Percentiles rank a stretch among this genome's conserved stretches.
These are phyloP conservation scores for Chauna torquata DNA, from an alignment of 2,113 vertebrate species.

Conservation along the genomic window DNA sequence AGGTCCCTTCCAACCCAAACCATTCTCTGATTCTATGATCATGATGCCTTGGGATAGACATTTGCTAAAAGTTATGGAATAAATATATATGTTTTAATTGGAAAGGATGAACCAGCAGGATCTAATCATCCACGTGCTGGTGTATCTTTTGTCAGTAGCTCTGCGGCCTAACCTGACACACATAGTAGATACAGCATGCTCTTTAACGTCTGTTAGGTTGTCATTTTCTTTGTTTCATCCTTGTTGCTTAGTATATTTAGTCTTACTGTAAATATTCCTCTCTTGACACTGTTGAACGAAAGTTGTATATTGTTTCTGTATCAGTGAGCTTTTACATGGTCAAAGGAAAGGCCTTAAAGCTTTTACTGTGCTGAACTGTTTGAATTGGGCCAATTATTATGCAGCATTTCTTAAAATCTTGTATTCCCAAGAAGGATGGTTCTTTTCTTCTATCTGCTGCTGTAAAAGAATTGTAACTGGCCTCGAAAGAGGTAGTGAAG, in stretches of 20 bases:
- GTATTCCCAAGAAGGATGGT: background rate
- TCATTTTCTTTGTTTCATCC: background rate
- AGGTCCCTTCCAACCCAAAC: background rate
- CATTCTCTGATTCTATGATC: background rate
- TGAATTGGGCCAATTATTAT: background rate
- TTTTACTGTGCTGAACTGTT: background rate
- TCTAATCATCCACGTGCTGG: background rate
- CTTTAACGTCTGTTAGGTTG: background rate
- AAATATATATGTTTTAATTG: background rate
- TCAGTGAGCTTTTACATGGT: conserved; percentile 17
- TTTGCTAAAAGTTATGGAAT: background rate
- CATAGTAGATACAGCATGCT: background rate
- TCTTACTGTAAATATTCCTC: background rate
- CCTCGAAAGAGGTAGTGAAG: background rate
- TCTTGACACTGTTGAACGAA: background rate
- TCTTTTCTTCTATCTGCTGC: background rate
- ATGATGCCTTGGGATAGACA: background rate
- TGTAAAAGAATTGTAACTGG: background rate
- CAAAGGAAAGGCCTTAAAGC: conserved; percentile 1
- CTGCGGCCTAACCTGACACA: background rate
- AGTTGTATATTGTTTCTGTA: background rate
- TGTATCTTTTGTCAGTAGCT: background rate
- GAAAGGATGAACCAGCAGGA: background rate
- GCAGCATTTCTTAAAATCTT: background rate
- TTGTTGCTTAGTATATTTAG: background rate